Conservation (phyloP, 1,140 invertebrate genomes). For the Diuraphis noxia region DNA sequence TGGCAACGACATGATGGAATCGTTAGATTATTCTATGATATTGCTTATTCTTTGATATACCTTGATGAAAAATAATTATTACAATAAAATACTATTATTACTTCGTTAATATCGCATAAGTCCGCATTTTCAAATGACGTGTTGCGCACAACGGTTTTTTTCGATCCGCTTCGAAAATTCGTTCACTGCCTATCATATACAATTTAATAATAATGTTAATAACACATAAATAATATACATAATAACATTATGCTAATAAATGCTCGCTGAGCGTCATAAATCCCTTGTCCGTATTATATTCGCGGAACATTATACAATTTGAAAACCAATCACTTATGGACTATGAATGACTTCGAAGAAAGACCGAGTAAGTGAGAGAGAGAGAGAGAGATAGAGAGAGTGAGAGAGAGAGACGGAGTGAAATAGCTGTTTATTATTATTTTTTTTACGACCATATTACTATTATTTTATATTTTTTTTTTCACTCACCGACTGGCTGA, state of each 20-base stretch:
- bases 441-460: neutral
- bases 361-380: too few relatives aligned
- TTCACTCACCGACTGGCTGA: neutral
- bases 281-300: neutral
- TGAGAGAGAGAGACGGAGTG: neutral
- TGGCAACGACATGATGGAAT: neutral
- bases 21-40: neutral
- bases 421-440: neutral
- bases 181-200: neutral
- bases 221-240: neutral
- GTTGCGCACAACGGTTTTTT: neutral
- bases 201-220: neutral
- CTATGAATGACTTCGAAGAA: neutral
- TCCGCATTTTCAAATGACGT: neutral
- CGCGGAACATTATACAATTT: neutral
- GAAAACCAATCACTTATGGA: neutral
- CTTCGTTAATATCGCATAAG: neutral
- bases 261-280: neutral
- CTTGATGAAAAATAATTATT: neutral
- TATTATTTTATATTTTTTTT: neutral
- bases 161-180: neutral
- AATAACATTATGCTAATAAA: neutral
- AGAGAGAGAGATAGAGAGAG: too few relatives aligned
- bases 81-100: neutral
- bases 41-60: neutral